Conservation (phyloP, 2,113 vertebrate species). For the human region DNA sequence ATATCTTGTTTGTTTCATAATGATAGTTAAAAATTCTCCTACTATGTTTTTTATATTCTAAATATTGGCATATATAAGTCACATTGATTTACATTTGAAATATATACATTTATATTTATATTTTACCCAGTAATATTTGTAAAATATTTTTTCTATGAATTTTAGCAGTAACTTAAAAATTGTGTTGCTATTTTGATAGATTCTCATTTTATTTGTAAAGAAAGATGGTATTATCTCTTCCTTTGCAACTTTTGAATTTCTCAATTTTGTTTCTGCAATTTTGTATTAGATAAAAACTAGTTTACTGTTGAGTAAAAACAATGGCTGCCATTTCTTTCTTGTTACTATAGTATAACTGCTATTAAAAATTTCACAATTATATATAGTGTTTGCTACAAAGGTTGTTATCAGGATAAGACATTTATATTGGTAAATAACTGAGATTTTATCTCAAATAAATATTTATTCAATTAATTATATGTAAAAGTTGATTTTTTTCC, state of each 20-base stretch:
- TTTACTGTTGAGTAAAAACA: not conserved
- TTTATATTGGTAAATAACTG: too few species aligned
- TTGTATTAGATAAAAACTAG: not conserved
- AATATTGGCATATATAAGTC: not conserved
- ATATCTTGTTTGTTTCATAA: not conserved
- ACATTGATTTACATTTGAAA: not conserved
- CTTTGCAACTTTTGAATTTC: not conserved
- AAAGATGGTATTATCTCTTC: not conserved
- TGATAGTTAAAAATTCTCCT: not conserved
- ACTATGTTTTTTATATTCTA: not conserved
- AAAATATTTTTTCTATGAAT: not conserved
- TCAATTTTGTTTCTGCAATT: not conserved
- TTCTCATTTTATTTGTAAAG: not conserved
- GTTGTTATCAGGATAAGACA: not conserved
- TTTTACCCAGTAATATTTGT: not conserved
- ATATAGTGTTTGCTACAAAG: not conserved
- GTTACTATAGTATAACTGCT: not conserved
- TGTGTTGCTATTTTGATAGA: not conserved
- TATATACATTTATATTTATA: not conserved
- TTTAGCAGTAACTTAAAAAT: not conserved
- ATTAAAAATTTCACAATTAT: not conserved
- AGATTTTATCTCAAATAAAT: too few species aligned
- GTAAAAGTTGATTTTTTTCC: not conserved
- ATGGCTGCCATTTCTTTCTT: not conserved
- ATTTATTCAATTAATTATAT: not conserved